A percentile compares a stretch with the other conserved stretches of the same genome.
Conservation (phyloP, 2,888 invertebrate genomes). For the Lasioglossum pauxillum region DNA sequence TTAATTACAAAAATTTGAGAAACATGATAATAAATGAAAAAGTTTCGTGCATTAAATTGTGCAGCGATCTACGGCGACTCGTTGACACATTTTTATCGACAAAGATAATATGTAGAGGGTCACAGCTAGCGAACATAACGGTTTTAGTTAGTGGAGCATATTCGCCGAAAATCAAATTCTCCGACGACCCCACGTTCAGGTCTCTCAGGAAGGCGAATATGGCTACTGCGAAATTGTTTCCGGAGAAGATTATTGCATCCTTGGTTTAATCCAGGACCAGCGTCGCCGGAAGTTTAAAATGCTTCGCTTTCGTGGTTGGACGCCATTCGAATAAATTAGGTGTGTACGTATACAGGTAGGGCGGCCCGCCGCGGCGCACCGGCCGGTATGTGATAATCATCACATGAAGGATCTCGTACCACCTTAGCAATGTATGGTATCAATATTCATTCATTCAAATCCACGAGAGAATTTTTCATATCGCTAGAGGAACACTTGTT, state of each 20-base stretch:
- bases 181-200: not conserved
- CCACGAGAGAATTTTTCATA: not conserved
- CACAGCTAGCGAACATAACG: not conserved
- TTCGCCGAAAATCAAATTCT: slow-evolving; percentile 49
- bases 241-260: slow-evolving; percentile 58
- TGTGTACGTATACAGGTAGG: not conserved
- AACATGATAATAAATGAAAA: not conserved
- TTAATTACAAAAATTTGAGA: not conserved
- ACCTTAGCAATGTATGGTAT: not conserved
- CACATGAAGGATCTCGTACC: not conserved
- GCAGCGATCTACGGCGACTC: not conserved
- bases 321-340: slow-evolving; percentile 49
- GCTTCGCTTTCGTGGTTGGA: slow-evolving; percentile 39
- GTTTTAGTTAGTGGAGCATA: slow-evolving; percentile 6
- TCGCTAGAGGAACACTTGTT: no score
- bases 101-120: slow-evolving; percentile 15
- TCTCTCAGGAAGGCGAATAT: slow-evolving; percentile 21
- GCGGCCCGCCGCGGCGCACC: not conserved
- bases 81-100: not conserved
- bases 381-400: no score
- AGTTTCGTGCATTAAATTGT: not conserved
- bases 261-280: slow-evolving; percentile 34
- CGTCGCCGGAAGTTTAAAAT: slow-evolving; percentile 47
- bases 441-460: not conserved
- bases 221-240: slow-evolving; percentile 53